Base-by-base conservation (phyloP, 2,888 invertebrate genomes). In the Epirrhoe alternata region DNA sequence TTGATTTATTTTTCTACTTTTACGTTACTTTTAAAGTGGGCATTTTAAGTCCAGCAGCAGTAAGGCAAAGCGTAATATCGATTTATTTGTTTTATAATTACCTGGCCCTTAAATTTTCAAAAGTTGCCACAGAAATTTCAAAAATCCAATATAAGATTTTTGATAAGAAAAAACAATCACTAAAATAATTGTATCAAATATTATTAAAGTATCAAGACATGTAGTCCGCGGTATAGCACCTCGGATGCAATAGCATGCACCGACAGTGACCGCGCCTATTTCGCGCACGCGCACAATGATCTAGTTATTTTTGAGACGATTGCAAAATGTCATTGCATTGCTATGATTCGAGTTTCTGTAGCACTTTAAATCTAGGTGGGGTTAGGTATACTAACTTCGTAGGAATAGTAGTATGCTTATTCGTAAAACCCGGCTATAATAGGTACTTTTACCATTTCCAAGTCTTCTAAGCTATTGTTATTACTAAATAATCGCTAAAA, bases 181-280 rank as follows among this genome's bases (percentile, higher is more conserved):
- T 24, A 24, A 1, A 24, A 24, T 24, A 24, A 24, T 24, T 24
- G 24, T 24, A 54, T 38, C 8, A 50, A 24, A 42, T 17, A n/a
- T 49, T 33, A 16, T 4, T 6, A 16, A 68, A 70, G 67, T 79
- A 80, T 77, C 79, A 80, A 82, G 60, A 72, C 24, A 14, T 49
- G 14, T 65, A 14, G 31, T 52, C 66, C 74, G 58, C 55, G 49
- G 70, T 77, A 75, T 56, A 72, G 55, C 63, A 54, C 68, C 68
- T 69, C 70, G 68, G 72, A 75, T 76, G 76, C 73, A 74, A 74
- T 76, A 76, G 69, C 71, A 72, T 74, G 77, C 78, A 80, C 80
- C 84, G 78, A 81, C 80, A 77, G 78, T 79, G 77, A 83, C 84
- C 86, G 85, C 86, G 83, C 86, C 86, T 82, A 78, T 71, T 77